Evolutionary conservation across 2,797 vertebrate genomes (phyloP).

Genomic region (Peromyscus nudipes): DNA sequence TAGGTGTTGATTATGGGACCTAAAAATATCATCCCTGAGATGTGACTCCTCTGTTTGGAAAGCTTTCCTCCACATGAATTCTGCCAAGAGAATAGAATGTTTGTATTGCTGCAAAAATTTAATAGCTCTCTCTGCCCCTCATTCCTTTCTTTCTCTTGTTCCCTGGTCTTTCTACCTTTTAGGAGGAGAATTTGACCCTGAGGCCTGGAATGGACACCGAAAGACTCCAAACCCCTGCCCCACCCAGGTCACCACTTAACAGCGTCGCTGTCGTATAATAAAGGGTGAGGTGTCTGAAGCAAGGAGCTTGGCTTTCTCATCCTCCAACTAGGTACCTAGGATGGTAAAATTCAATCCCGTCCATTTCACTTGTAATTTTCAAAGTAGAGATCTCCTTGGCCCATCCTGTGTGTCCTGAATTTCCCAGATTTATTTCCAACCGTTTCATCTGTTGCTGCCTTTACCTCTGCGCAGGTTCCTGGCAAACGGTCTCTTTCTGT

Average conservation of each 20-base stretch:
- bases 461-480: constrained; percentile 51
- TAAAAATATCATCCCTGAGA: constrained; percentile 65
- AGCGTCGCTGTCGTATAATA: background rate
- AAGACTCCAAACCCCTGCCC: background rate
- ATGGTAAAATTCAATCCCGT: background rate
- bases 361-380: background rate
- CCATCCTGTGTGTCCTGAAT: background rate
- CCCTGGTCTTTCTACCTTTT: background rate
- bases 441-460: constrained; percentile 64
- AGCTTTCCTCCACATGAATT: constrained; percentile 59
- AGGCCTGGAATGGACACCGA: background rate
- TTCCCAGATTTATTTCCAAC: constrained; percentile 48
- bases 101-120: constrained; percentile 18
- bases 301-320: background rate
- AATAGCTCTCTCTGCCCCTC: background rate
- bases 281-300: background rate
- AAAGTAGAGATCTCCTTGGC: constrained; percentile 55
- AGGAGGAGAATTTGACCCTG: background rate
- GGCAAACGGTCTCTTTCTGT: constrained; percentile 72
- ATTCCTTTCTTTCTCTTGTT: background rate
- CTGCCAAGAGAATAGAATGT: constrained; percentile 56
- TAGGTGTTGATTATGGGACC: constrained; percentile 70
- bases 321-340: background rate
- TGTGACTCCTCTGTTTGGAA: constrained; percentile 51
- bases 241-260: background rate